Base-by-base conservation (phyloP, 2,888 invertebrate species). In the Apamea sordens region DNA sequence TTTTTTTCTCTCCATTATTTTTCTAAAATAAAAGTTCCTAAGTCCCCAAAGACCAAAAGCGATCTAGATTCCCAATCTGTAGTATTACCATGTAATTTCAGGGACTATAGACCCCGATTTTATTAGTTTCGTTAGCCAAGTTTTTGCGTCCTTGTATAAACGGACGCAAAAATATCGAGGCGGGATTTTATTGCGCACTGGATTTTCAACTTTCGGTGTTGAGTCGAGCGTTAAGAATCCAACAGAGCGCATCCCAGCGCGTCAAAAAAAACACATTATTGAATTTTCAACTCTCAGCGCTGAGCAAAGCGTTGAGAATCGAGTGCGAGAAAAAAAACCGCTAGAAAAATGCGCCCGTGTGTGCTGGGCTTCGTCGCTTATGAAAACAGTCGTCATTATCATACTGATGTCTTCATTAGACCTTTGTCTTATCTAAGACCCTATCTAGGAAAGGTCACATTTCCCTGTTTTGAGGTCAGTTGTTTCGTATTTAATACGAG, bases 31-130 rank as follows among this genome's bases (percentile, higher is more conserved):
- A 32, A 28, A 61, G 21, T 28, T 18, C 2, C 24, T 56, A 44
- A 61, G 28, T 61, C 61, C 21, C 65, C 4, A 41, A 21, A 59
- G 21, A 65, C 7, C 2, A 63, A 56, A 69, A 44, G 11, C 32
- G 32, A 32, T 56, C 53, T 44, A 64, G 69, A 78, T 53, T 15
- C 2, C n/a, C 18, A 63, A 53, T 69, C 53, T 78, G 13, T 15
- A 44, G 53, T 32, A 69, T 69, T 32, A 69, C 5, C 32, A 78
- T 78, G 44, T 78, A 69, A 78, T 79, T 69, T 69, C 32, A 79
- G 13, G 63, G 53, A 63, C 56, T 61, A 47, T 24, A 28, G 47
- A 6, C 21, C 15, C 36, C 18, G 56, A 47, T 36, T 78, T 56
- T 64, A 47, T 70, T 56, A 18, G 7, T 65, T 32, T 5, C 18